Evolutionary conservation across 37 sponge, comb jelly and placozoan genomes (phyloP).

Genomic region (Beroe ovata): DNA sequence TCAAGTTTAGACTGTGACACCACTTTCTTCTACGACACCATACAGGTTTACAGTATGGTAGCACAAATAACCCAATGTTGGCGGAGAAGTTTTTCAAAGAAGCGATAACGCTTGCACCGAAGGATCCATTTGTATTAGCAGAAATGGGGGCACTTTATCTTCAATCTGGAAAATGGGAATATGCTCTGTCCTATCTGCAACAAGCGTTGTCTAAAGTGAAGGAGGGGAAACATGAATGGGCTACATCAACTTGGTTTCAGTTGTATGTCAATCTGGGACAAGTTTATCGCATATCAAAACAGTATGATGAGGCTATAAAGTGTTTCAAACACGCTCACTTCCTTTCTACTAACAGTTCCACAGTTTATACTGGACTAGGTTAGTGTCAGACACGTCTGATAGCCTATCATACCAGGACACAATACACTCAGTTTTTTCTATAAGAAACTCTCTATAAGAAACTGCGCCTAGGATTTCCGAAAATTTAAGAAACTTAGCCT

Average conservation of each 20-base stretch:
- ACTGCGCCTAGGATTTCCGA: too few species aligned
- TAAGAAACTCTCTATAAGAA: too few species aligned
- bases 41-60: slow-evolving; percentile 54
- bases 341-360: slow-evolving; percentile 41
- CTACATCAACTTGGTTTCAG: slow-evolving; percentile 26
- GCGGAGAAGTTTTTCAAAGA: slow-evolving; percentile 67
- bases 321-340: slow-evolving; percentile 65
- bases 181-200: slow-evolving; percentile 43
- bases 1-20: too few species aligned
- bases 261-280: slow-evolving; percentile 50
- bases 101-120: slow-evolving; percentile 3
- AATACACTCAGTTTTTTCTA: too few species aligned
- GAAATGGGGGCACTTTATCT: slow-evolving; percentile 53
- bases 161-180: slow-evolving; percentile 32
- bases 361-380: slow-evolving; percentile 66
- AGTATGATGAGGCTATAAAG: slow-evolving; percentile 61
- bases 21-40: too few species aligned
- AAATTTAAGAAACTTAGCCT: too few species aligned
- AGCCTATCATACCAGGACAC: too few species aligned
- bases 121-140: slow-evolving; percentile 33
- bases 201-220: slow-evolving; percentile 58
- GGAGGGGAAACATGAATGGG: slow-evolving; percentile 61
- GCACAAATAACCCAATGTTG: slow-evolving; percentile 42
- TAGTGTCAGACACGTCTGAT: not conserved
- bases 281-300: slow-evolving; percentile 28